Percentiles rank a stretch among this genome's conserved stretches.
Evolutionary conservation across 2,888 invertebrate species (phyloP).

Genomic region (Cephus spinipes): DNA sequence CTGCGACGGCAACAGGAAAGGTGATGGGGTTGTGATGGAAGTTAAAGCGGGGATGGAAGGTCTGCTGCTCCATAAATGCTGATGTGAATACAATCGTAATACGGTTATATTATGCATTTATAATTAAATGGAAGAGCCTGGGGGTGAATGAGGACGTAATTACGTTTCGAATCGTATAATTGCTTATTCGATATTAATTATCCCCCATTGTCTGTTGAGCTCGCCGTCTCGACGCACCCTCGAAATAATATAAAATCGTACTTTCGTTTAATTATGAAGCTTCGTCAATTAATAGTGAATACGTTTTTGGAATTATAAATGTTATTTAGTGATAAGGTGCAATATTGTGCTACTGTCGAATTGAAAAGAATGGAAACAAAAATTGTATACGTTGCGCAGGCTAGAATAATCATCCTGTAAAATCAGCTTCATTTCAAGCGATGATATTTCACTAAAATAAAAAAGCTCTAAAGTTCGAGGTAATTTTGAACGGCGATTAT

Average conservation of each 20-base stretch:
- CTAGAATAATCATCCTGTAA: too few relatives aligned
- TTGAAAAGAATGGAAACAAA: too few relatives aligned
- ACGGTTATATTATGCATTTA: slow-evolving; percentile 36
- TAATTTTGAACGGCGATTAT: too few relatives aligned
- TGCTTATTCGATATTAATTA: slow-evolving; percentile 45
- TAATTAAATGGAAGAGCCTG: slow-evolving; percentile 37
- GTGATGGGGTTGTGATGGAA: not conserved
- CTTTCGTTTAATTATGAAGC: too few relatives aligned
- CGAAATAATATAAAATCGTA: not conserved
- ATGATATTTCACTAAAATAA: too few relatives aligned
- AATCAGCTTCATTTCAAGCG: too few relatives aligned
- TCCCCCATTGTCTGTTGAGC: slow-evolving; percentile 11
- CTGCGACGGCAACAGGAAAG: not conserved
- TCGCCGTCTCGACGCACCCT: not conserved
- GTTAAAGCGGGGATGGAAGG: not conserved
- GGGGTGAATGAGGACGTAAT: slow-evolving; percentile 35
- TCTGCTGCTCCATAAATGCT: slow-evolving; percentile 9
- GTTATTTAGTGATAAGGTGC: too few relatives aligned
- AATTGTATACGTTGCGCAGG: too few relatives aligned
- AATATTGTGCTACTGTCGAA: too few relatives aligned
- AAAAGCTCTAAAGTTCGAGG: too few relatives aligned
- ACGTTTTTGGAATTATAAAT: too few relatives aligned
- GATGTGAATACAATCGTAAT: slow-evolving; percentile 29
- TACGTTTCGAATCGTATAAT: slow-evolving; percentile 42
- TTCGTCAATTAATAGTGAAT: too few relatives aligned